Evolutionary conservation across 2,888 invertebrate genomes (phyloP).

Genomic region (Hydroisotoma schaefferi): DNA sequence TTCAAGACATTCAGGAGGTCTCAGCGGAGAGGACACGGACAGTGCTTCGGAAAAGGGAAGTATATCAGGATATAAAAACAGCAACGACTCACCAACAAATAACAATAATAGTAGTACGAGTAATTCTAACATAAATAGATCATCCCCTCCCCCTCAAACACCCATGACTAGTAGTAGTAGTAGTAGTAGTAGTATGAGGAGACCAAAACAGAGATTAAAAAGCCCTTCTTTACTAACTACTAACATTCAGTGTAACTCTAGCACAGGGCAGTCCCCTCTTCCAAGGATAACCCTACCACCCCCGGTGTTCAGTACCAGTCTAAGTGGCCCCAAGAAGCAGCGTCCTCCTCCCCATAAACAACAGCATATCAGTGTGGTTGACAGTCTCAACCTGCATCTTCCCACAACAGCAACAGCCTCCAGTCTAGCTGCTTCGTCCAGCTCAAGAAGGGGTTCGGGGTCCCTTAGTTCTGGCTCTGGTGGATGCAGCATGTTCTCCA

Average conservation of each 20-base stretch:
- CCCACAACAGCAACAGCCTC: conserved; percentile 37
- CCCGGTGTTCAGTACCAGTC: conserved; percentile 44
- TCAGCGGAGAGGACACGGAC: conserved; percentile 8
- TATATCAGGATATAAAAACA: conserved; percentile 1
- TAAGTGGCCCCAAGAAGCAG: conserved; percentile 38
- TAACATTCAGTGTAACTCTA: background rate
- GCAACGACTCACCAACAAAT: background rate
- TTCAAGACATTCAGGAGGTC: background rate
- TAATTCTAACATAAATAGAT: no score
- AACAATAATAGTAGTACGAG: background rate
- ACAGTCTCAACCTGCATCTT: conserved; percentile 38
- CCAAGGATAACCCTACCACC: conserved; percentile 29
- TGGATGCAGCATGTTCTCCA: conserved; percentile 38
- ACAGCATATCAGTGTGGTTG: conserved; percentile 34
- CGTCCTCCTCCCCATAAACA: no score
- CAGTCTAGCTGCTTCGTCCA: conserved; percentile 35
- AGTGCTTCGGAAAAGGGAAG: conserved; percentile 12
- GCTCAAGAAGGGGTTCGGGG: conserved; percentile 32
- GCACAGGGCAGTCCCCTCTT: conserved; percentile 16
- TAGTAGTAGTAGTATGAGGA: no score
- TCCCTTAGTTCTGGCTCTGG: background rate
- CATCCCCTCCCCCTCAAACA: conserved; percentile 16
- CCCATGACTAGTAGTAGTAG: no score
- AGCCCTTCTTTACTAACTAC: conserved; percentile 13
- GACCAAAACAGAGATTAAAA: conserved; percentile 31